A percentile compares a stretch with the other conserved stretches of the same genome.
Conservation (phyloP, 2,113 vertebrate genomes). For the Labeo catla region DNA sequence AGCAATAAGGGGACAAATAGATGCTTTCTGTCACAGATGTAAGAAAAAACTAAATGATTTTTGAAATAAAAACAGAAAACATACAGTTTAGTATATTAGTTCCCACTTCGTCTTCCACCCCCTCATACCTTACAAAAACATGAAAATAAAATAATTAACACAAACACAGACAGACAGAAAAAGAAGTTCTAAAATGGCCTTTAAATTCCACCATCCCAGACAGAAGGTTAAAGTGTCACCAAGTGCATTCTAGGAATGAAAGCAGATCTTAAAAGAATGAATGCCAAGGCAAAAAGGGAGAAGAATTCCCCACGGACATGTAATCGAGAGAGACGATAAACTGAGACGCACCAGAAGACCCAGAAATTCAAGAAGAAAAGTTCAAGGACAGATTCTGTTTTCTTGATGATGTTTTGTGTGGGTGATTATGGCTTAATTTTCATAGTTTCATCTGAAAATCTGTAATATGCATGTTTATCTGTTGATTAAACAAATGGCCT, state of each 20-base stretch:
- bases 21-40: neutral
- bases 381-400: slow-evolving; percentile 14
- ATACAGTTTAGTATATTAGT: slow-evolving; percentile 36
- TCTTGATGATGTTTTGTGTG: neutral
- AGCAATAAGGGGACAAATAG: neutral
- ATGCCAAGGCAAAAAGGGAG: slow-evolving; percentile 11
- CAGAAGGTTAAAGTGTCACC: slow-evolving; percentile 13
- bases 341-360: neutral
- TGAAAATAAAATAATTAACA: slow-evolving; percentile 9
- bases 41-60: neutral
- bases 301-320: neutral
- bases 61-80: slow-evolving; percentile 18
- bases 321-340: neutral
- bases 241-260: slow-evolving; percentile 48
- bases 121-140: slow-evolving; percentile 34
- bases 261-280: slow-evolving; percentile 32
- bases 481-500: neutral
- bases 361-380: neutral
- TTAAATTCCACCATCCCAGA: slow-evolving; percentile 32
- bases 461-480: neutral
- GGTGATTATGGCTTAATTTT: neutral
- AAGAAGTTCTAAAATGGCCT: neutral
- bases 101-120: slow-evolving; percentile 7
- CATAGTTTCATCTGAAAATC: neutral
- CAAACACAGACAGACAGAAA: neutral